Evolutionary conservation across 2,113 vertebrate genomes (phyloP).

Genomic region (Suncus etruscus): DNA sequence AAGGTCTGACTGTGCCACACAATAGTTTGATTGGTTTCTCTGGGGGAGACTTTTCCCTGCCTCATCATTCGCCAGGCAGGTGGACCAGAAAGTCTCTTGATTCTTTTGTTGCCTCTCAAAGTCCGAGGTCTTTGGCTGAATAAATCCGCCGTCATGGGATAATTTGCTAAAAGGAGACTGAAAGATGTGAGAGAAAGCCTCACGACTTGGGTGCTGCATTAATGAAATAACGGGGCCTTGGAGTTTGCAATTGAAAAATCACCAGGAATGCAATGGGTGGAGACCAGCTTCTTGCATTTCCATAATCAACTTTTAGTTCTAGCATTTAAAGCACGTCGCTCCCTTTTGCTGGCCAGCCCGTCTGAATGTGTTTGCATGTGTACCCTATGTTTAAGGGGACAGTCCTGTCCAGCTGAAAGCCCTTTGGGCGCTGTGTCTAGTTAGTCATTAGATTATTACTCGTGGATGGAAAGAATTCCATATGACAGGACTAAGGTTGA

Average conservation of each 20-base stretch:
- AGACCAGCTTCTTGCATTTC: slow-evolving; percentile 86
- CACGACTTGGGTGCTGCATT: slow-evolving; percentile 92
- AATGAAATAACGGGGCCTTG: slow-evolving; percentile 91
- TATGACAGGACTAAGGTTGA: slow-evolving; percentile 99
- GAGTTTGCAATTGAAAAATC: slow-evolving; percentile 92
- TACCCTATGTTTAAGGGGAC: slow-evolving; percentile 80
- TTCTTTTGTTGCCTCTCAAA: slow-evolving; percentile 98
- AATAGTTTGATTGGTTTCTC: slow-evolving; percentile 99
- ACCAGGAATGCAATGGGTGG: slow-evolving; percentile 91
- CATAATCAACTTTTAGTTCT: slow-evolving; percentile 84
- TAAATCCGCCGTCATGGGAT: slow-evolving; percentile 98
- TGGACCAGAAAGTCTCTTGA: slow-evolving; percentile 99
- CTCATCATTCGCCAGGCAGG: slow-evolving; percentile 98
- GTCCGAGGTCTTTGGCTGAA: slow-evolving; percentile 94
- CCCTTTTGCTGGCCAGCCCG: slow-evolving; percentile 72
- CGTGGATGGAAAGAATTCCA: slow-evolving; percentile 96
- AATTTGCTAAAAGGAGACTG: slow-evolving; percentile 95
- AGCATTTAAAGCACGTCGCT: slow-evolving; percentile 59
- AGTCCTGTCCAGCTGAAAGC: slow-evolving; percentile 84
- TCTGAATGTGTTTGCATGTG: slow-evolving; percentile 83
- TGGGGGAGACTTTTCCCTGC: slow-evolving; percentile 94
- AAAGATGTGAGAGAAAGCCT: slow-evolving; percentile 91
- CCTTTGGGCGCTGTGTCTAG: slow-evolving; percentile 87
- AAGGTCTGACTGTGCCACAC: slow-evolving; percentile 98
- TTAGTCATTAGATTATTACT: slow-evolving; percentile 98